A percentile compares a stretch with the other conserved stretches of the same genome.
Conservation (phyloP, 2,888 invertebrate genomes). For the Drosophila kuntzei region DNA sequence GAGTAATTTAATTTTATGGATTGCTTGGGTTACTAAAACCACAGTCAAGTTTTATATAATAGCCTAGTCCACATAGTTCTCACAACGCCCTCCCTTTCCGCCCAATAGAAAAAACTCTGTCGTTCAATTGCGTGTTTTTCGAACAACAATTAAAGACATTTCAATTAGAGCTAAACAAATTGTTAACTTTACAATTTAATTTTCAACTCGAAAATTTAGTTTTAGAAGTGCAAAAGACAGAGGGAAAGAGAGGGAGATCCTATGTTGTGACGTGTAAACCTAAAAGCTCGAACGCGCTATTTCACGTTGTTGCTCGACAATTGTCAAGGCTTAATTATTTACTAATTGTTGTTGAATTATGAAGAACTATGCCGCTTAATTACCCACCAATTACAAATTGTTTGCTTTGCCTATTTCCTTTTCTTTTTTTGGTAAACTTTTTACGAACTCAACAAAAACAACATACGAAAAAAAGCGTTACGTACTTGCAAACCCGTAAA, state of each 20-base stretch:
- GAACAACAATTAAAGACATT: constrained; percentile 54
- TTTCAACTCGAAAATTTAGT: constrained; percentile 19
- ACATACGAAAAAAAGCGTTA: constrained; percentile 15
- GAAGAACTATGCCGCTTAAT: constrained; percentile 68
- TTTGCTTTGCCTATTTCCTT: constrained; percentile 25
- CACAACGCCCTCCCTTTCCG: constrained; percentile 37
- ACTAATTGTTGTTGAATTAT: constrained; percentile 77
- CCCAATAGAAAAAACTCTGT: constrained; percentile 10
- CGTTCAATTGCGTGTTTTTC: constrained; percentile 51
- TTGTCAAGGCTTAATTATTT: constrained; percentile 73
- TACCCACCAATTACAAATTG: constrained; percentile 65
- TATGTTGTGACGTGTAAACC: constrained; percentile 50
- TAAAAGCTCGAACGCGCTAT: constrained; percentile 39
- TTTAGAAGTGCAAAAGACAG: background rate
- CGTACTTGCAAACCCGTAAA: background rate
- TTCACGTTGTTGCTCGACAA: constrained; percentile 58
- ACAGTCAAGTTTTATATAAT: constrained; percentile 28
- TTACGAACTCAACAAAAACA: constrained; percentile 14
- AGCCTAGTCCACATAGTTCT: constrained; percentile 28
- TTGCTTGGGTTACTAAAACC: constrained; percentile 9
- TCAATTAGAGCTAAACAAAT: constrained; percentile 56
- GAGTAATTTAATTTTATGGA: constrained; percentile 23
- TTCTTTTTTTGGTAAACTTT: constrained; percentile 39
- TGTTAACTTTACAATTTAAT: constrained; percentile 43
- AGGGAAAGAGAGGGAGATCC: background rate